Evolutionary conservation across 2,113 vertebrate genomes (phyloP), one percentile per base, ranked within the genome.

Genomic region (Monopterus albus): DNA sequence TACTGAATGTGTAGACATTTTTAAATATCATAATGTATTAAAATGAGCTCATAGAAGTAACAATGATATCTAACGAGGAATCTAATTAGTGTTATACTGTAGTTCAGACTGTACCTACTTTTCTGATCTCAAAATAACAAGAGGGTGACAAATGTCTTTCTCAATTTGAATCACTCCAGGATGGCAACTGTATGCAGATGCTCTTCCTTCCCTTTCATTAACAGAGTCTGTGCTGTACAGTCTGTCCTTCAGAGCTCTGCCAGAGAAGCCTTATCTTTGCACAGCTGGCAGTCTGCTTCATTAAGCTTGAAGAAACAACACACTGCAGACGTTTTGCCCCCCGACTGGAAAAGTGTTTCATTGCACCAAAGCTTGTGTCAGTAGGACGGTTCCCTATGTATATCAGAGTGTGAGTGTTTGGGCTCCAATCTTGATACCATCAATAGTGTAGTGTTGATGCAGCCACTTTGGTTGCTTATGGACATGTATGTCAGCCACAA

Each of bases 211-310:
- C 26, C n/a, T 64, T 64, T 69, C 75, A 66, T 82, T 72, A 76
- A 49, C 38, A 6, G 35, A 38, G 64, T 10, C 23, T 68, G 46
- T 12, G 51, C 46, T 46, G 17, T 46, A 26, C 43, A 51, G 53
- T 35, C 68, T 23, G 35, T 72, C 12, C 26, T 25, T 38, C 68
- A 60, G 68, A 23, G 65, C 69, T 53, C 71, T 60, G 45, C 70
- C 58, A 50, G 29, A 46, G 43, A 52, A 49, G 31, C 43, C 15
- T 69, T 20, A 26, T 78, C 56, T 82, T 57, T 64, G 62, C 72
- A 78, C 72, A 77, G 75, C 79, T 83, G 70, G 39, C 58, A 66
- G 73, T 65, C 47, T 75, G 66, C 70, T 85, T 78, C 73, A 60
- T 78, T 82, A 81, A 53, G 51, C 65, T 61, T 46, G 66, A 68